Evolutionary conservation across 2,797 vertebrate genomes (phyloP), one percentile per base, ranked within the genome.

Genomic region (Ptychadena robeensis): DNA sequence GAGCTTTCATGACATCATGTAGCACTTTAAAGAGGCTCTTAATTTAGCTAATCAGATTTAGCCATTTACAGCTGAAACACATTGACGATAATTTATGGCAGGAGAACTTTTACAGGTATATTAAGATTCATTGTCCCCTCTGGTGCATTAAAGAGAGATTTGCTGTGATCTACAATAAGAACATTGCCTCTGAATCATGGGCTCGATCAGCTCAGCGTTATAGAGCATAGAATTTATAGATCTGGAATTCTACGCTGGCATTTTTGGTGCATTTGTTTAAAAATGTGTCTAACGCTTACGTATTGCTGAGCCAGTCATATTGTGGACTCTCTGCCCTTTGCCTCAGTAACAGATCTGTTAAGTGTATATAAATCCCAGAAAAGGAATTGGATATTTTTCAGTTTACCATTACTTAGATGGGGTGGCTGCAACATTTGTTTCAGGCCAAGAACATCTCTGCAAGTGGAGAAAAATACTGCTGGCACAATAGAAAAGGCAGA

Each of bases 11-110:
- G 82, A 80, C 78, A 85, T 85, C 82, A 85, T 75, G 77, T 68
- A 73, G 57, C 82, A 73, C 73, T 82, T 79, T 84, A 40, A 79
- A 79, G 76, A 84, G 38, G 35, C 76, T 61, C 65, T 85, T 85
- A 48, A 85, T 80, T 85, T 85, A 76, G 57, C 71, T 85, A 85
- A 80, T 85, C 64, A 84, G 77, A 63, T 80, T 84, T 69, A 67
- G 63, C 30, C 25, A 53, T 80, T 84, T 84, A 84, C 64, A 35
- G 77, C 75, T 59, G 63, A 61, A 68, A 53, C 69, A 67, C 31
- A 38, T 30, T 34, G 40, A 9, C 25, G 37, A 70, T 85, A 76
- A 85, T 85, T 85, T 80, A 85, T 64, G 59, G 53, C 40, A 38
- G 69, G 57, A 61, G 70, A 75, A 76, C 35, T 80, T 85, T 75